A percentile compares a stretch with the other conserved stretches of the same genome.
These are phyloP conservation scores for Coregonus sp. DNA, from an alignment of 2,797 vertebrate species.

Conservation along the genomic window DNA sequence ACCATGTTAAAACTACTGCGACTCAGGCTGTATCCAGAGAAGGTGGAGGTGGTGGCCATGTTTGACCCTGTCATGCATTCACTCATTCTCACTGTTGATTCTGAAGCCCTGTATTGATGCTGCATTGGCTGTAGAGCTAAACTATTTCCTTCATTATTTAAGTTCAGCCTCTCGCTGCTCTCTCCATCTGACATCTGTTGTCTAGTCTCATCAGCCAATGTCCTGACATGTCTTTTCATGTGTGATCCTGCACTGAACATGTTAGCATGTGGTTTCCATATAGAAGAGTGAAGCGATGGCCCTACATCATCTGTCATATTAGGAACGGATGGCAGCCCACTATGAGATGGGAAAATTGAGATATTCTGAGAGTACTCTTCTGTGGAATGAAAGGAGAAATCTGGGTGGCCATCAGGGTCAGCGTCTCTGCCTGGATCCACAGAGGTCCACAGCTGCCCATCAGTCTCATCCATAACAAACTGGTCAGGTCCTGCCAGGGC, in stretches of 20 bases:
- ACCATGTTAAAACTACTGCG: conserved; percentile 39
- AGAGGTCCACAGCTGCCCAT: conserved; percentile 42
- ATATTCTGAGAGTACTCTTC: conserved; percentile 28
- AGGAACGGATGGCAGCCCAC: conserved; percentile 9
- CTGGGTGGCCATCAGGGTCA: background rate
- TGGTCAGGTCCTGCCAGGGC: conserved; percentile 5
- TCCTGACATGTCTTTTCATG: conserved; percentile 32
- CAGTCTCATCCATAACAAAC: conserved; percentile 28
- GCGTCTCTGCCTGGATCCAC: conserved; percentile 14
- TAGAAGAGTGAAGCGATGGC: conserved; percentile 17
- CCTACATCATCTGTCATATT: conserved; percentile 9
- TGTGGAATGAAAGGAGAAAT: background rate
- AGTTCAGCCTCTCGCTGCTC: conserved; percentile 12
- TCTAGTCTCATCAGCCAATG: conserved; percentile 33
- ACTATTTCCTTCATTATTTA: background rate
- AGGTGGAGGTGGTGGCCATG: background rate
- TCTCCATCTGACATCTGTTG: conserved; percentile 24
- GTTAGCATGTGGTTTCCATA: conserved; percentile 27
- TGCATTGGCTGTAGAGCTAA: conserved; percentile 5
- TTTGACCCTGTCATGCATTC: background rate
- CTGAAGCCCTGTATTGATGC: conserved; percentile 25
- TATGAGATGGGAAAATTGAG: conserved; percentile 22
- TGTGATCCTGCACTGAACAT: conserved; percentile 3
- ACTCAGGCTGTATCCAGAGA: conserved; percentile 21
- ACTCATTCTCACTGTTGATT: background rate